Evolutionary conservation across 2,113 vertebrate species (phyloP), one percentile per base, ranked within the genome.

Genomic region (Tringa solitaria): DNA sequence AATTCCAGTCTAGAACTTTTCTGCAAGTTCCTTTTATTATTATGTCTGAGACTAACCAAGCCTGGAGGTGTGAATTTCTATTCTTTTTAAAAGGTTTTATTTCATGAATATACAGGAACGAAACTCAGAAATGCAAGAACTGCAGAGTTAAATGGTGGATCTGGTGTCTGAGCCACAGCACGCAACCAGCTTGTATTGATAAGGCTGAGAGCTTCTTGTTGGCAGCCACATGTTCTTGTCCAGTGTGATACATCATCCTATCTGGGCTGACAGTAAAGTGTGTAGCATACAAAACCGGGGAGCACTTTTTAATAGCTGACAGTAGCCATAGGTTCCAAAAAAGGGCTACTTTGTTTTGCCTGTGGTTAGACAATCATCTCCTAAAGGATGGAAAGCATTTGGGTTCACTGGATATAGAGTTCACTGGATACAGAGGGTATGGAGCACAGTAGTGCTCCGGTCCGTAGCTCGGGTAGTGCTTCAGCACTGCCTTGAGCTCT

Each of bases 1-100:
- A 96, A 96, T 95, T 96, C 84, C 74, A 79, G 73, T 27, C 70
- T 65, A 94, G 68, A 97, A 94, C 79, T 95, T 90, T 93, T 86
- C 64, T 75, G 46, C 59, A 91, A 72, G 53, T 86, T 91, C n/a
- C 37, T 83, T 88, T 46, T 24, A 39, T 84, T 84, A 54, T 48
- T 89, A 65, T 24, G 54, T 39, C 54, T 88, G 87, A 84, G 72
- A 43, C 41, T 87, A 79, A 70, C 67, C 41, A 72, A 50, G 51
- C 88, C 61, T 65, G 35, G n/a, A 86, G 37, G 37, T 4, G 1
- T 76, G 74, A 89, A 78, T 67, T 90, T 57, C 24, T 81, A 18
- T 10, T 64, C 50, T 70, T 87, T 84, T 24, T 30, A 51, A 68
- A 83, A 61, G 23, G 32, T 5, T 56, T 94, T 75, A 69, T 86